Conservation (phyloP, 2,888 invertebrate genomes). For the Antitype chi region DNA sequence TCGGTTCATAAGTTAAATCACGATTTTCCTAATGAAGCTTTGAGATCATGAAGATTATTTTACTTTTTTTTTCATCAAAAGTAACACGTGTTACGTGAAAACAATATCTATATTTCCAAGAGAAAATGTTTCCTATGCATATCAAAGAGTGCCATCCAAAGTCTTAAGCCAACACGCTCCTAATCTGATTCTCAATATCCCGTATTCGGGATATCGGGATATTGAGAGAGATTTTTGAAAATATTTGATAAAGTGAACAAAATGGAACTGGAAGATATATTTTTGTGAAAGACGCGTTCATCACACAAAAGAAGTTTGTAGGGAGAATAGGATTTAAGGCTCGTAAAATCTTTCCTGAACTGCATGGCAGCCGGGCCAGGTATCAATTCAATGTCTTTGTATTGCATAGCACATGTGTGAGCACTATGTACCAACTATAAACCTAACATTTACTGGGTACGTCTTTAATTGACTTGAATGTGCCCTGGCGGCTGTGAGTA, state of each 20-base stretch:
- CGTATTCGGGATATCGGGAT: conserved; percentile 18
- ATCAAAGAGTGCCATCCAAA: conserved; percentile 29
- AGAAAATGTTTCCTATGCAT: conserved; percentile 34
- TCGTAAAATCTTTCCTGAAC: too few species aligned
- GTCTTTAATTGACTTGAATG: too few species aligned
- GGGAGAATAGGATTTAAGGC: too few species aligned
- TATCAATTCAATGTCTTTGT: too few species aligned
- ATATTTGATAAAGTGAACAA: background rate
- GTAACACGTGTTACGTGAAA: background rate
- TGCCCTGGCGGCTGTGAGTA: too few species aligned
- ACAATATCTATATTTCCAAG: conserved; percentile 16
- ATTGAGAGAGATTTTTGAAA: conserved; percentile 32
- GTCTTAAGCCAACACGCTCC: conserved; percentile 35
- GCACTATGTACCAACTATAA: too few species aligned
- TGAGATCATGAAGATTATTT: background rate
- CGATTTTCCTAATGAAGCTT: background rate
- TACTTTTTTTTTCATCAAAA: background rate
- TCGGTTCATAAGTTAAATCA: background rate
- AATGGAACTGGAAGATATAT: background rate
- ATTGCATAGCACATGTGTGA: too few species aligned
- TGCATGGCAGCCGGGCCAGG: background rate
- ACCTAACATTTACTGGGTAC: too few species aligned
- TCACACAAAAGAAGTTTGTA: background rate
- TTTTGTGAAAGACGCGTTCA: background rate
- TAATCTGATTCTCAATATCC: conserved; percentile 46